Percentiles rank a stretch among this genome's conserved stretches.
These are phyloP conservation scores for Pachliopta kotzebuea DNA, from an alignment of 2,888 invertebrate species.

Conservation along the genomic window DNA sequence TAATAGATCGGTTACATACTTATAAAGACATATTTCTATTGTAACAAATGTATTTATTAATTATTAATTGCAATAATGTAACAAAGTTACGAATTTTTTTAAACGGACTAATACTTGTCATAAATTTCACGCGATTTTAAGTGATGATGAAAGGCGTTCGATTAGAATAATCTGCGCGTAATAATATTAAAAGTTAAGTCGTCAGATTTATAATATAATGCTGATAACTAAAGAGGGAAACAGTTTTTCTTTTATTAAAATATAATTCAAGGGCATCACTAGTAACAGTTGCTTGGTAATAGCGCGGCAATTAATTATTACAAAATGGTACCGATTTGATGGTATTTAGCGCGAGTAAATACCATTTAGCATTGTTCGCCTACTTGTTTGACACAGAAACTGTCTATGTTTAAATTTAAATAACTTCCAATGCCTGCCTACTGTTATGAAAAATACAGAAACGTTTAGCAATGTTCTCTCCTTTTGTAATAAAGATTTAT, in stretches of 20 bases:
- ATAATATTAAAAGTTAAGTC: too few species aligned
- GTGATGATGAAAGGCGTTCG: too few species aligned
- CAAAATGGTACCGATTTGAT: background rate
- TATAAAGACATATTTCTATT: too few species aligned
- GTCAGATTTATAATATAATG: too few species aligned
- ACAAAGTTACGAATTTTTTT: too few species aligned
- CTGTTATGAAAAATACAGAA: conserved; percentile 4
- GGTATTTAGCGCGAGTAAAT: conserved; percentile 5
- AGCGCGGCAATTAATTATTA: background rate
- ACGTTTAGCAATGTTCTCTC: conserved; percentile 5
- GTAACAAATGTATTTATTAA: too few species aligned
- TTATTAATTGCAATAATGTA: too few species aligned
- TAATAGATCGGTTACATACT: too few species aligned
- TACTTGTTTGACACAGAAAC: conserved; percentile 1
- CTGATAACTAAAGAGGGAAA: background rate
- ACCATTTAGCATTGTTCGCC: conserved; percentile 11
- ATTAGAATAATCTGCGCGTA: too few species aligned
- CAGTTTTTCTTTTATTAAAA: background rate
- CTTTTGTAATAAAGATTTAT: conserved; percentile 8
- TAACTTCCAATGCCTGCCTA: background rate
- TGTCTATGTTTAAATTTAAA: conserved; percentile 3
- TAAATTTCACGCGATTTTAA: too few species aligned
- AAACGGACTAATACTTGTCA: too few species aligned
- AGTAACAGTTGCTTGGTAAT: background rate
- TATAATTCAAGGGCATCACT: background rate